These are phyloP conservation scores for Smutsia gigantea DNA, from an alignment of 2,797 vertebrate genomes.

Conservation along the genomic window DNA sequence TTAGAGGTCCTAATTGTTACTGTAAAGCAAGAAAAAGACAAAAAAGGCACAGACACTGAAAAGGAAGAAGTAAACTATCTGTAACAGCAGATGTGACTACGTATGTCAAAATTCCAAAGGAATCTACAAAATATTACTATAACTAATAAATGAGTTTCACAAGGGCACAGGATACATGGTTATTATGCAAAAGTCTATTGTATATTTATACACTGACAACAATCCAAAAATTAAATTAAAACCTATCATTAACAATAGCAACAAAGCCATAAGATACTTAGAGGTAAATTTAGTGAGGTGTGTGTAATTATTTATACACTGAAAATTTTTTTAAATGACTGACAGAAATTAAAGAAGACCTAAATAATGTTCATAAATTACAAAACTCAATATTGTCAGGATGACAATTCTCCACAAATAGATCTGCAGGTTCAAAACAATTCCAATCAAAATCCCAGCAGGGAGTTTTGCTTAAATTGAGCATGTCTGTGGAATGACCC, in stretches of 20 bases:
- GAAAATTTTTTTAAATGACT: neutral
- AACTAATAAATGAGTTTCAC: neutral
- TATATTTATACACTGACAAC: neutral
- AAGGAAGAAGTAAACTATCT: neutral
- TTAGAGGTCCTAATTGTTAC: neutral
- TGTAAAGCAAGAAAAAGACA: neutral
- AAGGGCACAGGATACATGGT: neutral
- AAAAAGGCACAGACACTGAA: neutral
- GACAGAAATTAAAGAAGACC: neutral
- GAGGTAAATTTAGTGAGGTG: constrained; percentile 11
- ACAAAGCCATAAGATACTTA: neutral
- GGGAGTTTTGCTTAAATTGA: neutral
- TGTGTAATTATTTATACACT: neutral
- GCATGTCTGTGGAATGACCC: neutral
- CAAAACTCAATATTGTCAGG: neutral
- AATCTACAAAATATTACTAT: neutral
- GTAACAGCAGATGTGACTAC: neutral
- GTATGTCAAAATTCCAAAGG: neutral
- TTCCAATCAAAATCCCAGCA: constrained; percentile 14
- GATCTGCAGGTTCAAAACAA: neutral
- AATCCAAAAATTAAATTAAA: constrained; percentile 21
- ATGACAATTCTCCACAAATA: neutral
- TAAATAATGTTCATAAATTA: neutral
- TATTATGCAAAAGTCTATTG: neutral
- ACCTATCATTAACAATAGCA: neutral